Evolutionary conservation across 2,888 invertebrate genomes (phyloP), one percentile per base, ranked within the genome.

Genomic region (Microplitis manilae): DNA sequence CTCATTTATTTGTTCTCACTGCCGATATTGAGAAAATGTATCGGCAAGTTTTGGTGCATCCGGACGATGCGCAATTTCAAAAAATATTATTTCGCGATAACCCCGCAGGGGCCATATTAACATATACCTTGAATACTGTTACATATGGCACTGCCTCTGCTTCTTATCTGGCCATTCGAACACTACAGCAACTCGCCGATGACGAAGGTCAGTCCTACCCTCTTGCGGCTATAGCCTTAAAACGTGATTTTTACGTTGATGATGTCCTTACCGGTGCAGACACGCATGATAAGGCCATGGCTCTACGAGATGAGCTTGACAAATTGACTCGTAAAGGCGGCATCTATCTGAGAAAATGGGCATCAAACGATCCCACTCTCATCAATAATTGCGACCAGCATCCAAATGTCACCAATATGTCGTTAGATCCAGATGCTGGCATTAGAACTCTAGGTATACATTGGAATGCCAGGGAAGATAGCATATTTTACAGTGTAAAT

Each of bases 21-120:
- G 77, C 77, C 7, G 81, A 80, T 61, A 72, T 80, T 1, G 76
- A 75, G 2, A 71, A 76, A 75, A 81, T 80, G 81, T 80, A 79
- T 40, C 39, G 81, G 5, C 80, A 81, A 40, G 72, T 80, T 15
- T 17, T 40, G 6, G 68, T 79, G 8, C 68, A 68, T 8, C 71
- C 73, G 17, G 68, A 77, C 38, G 79, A 81, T 62, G 61, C 76
- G 15, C 17, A 67, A n/a, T 61, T 74, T 20, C 81, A 81, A 38
- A 39, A 65, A 13, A 74, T 81, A n/a, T 38, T 79, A 5, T 81
- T 76, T 77, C 61, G 75, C 62, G 41, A 38, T 13, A 15, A 60
- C n/a, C 4, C n/a, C 1, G 9, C 9, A 15, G 60, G 15, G 13
- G 8, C 5, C 1, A 8, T 59, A 1, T 60, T n/a, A 17, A 13